Evolutionary conservation across 2,888 invertebrate species (phyloP), one percentile per base, ranked within the genome.

Genomic region (Euplagia quadripunctaria): DNA sequence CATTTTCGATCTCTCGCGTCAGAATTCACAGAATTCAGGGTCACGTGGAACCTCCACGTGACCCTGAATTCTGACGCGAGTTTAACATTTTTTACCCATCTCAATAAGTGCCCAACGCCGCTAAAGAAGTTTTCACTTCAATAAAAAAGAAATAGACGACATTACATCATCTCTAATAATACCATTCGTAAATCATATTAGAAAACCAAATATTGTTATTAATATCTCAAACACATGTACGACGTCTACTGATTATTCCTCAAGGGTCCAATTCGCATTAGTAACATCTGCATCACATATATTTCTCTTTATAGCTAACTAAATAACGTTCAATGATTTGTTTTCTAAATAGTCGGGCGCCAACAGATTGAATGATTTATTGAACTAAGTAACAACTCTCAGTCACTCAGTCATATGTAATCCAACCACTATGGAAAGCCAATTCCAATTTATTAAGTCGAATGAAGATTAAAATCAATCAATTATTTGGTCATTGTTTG

Each of bases 181-280:
- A 64, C 2, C 31, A 31, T 41, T 51, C 49, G 49, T 66, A 51
- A 66, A 51, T 67, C 66, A 67, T 17, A 66, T 41, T 16, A 41
- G 11, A 67, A 67, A 67, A 17, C 51, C 51, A 16, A 66, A 66
- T 31, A 67, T 67, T 67, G 51, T 67, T 67, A 67, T 67, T 41
- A 51, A 67, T 67, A 51, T 4, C 31, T 41, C 17, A 51, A 51
- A 67, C 51, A 52, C 41, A 51, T 51, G 51, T 67, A 8, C 8
- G 6, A 46, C 51, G 12, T 9, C 4, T 17, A 31, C 66, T 52
- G 49, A 41, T 52, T 67, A 52, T 51, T 31, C 16, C 20, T 7
- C 31, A 16, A 61, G 41, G 51, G 66, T 31, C 17, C 31, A 31
- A 31, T 66, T 51, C 20, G 49, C 51, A 51, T 49, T 14, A 31